Percentiles rank a stretch among this genome's conserved stretches.
Evolutionary conservation across 2,797 vertebrate species (phyloP).

Genomic region (Macropus fuliginosus): DNA sequence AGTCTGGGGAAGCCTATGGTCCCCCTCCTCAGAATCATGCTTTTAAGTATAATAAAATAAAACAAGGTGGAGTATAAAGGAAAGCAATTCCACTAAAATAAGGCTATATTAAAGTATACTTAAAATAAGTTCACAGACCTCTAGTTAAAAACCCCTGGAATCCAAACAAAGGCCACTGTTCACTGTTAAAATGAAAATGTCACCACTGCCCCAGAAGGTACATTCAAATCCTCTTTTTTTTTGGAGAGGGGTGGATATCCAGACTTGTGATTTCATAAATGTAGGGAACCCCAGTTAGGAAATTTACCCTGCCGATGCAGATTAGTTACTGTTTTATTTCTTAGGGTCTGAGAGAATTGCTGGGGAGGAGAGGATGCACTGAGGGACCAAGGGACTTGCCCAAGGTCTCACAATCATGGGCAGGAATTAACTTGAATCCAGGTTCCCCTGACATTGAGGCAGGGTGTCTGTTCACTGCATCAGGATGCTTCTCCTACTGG

Average conservation of each 20-base stretch:
- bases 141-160: background rate
- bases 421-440: background rate
- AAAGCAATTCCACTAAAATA: background rate
- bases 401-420: background rate
- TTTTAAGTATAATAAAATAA: background rate
- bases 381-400: background rate
- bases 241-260: background rate
- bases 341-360: background rate
- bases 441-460: background rate
- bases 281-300: background rate
- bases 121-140: background rate
- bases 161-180: background rate
- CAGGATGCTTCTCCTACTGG: background rate
- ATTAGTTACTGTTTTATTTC: background rate
- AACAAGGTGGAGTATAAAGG: background rate
- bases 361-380: background rate
- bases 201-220: background rate
- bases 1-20: background rate
- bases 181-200: background rate
- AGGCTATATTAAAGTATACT: background rate
- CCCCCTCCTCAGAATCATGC: background rate
- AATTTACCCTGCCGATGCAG: background rate
- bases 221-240: background rate
- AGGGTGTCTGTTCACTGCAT: background rate
- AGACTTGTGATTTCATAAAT: background rate